phyloP scores from a whole-genome alignment of 1,140 invertebrate genomes.

The Scylla paramamosain region DNA sequence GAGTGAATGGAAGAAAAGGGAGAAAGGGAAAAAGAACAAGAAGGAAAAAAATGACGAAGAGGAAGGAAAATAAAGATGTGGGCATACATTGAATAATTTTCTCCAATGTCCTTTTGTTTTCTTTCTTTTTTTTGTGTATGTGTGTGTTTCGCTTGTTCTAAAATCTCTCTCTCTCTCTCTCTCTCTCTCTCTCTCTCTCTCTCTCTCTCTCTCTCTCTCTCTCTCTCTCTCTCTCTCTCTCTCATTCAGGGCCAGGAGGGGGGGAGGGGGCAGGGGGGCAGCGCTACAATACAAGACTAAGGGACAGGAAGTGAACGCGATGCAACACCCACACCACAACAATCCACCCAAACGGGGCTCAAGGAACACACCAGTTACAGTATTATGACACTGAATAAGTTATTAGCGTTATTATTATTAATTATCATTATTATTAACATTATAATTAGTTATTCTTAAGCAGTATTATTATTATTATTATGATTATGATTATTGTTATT shows the following conservation, averaged over 20 bases:
- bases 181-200: constrained; percentile 35
- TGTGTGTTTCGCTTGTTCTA: neutral
- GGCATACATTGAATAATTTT: neutral
- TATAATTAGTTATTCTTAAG: constrained; percentile 10
- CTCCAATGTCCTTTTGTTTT: neutral
- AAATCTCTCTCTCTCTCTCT: constrained; percentile 28
- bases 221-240: constrained; percentile 47
- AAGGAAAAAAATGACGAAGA: no score
- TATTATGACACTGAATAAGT: constrained; percentile 25
- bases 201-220: constrained; percentile 37
- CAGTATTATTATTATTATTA: neutral
- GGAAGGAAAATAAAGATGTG: no score
- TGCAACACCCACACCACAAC: neutral
- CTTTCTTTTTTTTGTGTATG: neutral
- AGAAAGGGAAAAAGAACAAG: neutral
- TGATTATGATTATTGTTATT: neutral
- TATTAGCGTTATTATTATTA: constrained; percentile 37
- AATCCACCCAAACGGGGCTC: neutral
- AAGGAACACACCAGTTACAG: neutral
- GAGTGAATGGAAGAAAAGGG: neutral
- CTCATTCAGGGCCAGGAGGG: neutral
- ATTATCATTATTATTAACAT: constrained; percentile 8
- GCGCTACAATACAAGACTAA: neutral
- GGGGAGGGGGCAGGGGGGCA: neutral
- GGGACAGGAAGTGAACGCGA: neutral